Evolutionary conservation across 2,113 vertebrate genomes (phyloP).

Genomic region (Tricholaema leucomelas): DNA sequence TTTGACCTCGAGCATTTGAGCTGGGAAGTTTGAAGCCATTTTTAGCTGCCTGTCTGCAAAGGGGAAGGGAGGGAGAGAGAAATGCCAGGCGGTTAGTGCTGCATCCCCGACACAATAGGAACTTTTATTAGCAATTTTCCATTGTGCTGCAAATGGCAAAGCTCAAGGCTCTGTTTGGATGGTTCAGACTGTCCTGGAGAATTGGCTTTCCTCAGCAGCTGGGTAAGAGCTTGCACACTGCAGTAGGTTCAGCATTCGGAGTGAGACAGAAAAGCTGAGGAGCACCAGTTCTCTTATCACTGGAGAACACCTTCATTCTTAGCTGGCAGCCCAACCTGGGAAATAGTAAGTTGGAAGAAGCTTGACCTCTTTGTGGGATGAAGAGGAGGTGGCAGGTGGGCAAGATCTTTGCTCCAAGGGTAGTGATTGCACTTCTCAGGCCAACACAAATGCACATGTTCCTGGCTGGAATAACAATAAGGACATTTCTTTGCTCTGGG

Average conservation of each 20-base stretch:
- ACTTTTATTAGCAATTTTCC: slow-evolving; percentile 66
- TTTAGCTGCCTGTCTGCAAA: slow-evolving; percentile 35
- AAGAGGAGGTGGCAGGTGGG: not conserved
- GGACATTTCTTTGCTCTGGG: not conserved
- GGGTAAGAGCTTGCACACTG: slow-evolving; percentile 2
- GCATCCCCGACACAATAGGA: slow-evolving; percentile 43
- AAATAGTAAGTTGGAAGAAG: not conserved
- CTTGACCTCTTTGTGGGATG: too few relatives aligned
- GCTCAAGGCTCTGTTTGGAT: not conserved
- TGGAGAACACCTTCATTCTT: not conserved
- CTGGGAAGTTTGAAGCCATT: not conserved
- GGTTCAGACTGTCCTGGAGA: slow-evolving; percentile 13
- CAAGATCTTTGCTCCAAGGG: not conserved
- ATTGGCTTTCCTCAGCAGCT: not conserved
- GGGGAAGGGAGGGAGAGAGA: not conserved
- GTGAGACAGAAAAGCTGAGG: not conserved
- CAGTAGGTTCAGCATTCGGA: not conserved
- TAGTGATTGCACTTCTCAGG: not conserved
- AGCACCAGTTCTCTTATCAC: fast-evolving
- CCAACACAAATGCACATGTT: not conserved
- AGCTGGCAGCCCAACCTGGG: not conserved
- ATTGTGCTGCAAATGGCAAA: slow-evolving; percentile 54
- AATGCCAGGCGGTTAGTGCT: slow-evolving; percentile 13
- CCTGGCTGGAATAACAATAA: not conserved
- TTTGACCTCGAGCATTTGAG: not conserved